Evolutionary conservation across 2,113 vertebrate species (phyloP).

Genomic region (Passer domesticus): DNA sequence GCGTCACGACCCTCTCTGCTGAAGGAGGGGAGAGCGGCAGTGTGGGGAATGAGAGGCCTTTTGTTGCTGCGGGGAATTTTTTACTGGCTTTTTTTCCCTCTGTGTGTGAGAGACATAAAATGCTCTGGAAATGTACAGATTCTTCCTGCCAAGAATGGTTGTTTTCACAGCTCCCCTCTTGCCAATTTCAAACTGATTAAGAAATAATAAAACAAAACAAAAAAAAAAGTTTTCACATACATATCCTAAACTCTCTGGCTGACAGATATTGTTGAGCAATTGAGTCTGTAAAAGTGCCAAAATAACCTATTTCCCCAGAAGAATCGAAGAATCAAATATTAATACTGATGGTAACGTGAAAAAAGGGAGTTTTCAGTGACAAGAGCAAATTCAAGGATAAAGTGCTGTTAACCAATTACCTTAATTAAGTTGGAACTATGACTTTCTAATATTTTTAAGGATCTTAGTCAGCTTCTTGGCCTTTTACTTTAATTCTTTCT

Average conservation of each 20-base stretch:
- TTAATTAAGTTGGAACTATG: constrained; percentile 32
- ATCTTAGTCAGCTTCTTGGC: neutral
- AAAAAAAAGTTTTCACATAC: neutral
- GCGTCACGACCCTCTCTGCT: neutral
- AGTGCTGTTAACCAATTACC: constrained; percentile 2
- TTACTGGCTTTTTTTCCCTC: constrained; percentile 10
- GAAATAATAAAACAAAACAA: neutral
- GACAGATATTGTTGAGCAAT: neutral
- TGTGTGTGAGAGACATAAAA: constrained; percentile 47
- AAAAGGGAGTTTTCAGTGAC: constrained; percentile 1
- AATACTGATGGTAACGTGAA: neutral
- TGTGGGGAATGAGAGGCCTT: neutral
- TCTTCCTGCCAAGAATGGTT: constrained; percentile 53
- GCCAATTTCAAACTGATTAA: constrained; percentile 51
- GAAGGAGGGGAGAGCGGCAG: neutral
- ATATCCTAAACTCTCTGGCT: neutral
- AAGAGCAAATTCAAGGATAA: constrained; percentile 22
- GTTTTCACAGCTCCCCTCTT: constrained; percentile 48
- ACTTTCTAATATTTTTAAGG: constrained; percentile 17
- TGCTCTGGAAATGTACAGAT: constrained; percentile 50
- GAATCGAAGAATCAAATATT: neutral
- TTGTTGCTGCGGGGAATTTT: constrained; percentile 48
- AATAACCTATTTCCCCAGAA: constrained; percentile 28
- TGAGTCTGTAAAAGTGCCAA: constrained; percentile 3
- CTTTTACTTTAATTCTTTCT: neutral